Evolutionary conservation across 2,888 invertebrate genomes (phyloP), one percentile per base, ranked within the genome.

Genomic region (Latrodectus elegans): DNA sequence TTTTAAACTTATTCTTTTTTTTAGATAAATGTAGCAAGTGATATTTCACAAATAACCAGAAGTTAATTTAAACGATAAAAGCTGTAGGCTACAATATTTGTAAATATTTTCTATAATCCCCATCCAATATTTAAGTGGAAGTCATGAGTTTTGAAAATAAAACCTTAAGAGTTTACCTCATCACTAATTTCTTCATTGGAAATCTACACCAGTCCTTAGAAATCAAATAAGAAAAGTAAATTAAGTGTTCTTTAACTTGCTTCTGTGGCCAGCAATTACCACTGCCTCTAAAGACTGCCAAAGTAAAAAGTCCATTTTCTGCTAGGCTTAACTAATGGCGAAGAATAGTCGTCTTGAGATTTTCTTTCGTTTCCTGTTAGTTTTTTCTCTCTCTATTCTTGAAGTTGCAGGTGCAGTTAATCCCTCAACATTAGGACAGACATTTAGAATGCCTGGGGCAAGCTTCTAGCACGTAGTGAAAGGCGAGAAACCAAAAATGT

Each of bases 211-310:
- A 26, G 65, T 60, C 49, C 49, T 65, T 17, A 38, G 12, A 51
- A 76, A 76, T 17, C 51, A 8, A 65, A 65, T 65, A 64, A 65
- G 8, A 38, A 17, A 4, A 49, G 75, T 8, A 65, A 76, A 65
- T 65, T 51, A n/a, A 65, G n/a, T 17, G 65, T 65, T 49, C 64
- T 65, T 65, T 76, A 65, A 76, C 49, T 49, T 3, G 49, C 65
- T 49, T 65, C 75, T 65, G 74, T 22, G 75, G 64, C 60, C 15
- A 6, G 64, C 75, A 76, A 65, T 76, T 76, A 76, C 75, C 65
- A 51, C 22, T 17, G 17, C 52, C 26, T 12, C 15, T 15, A n/a
- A 51, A 26, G 26, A 60, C 60, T 60, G 60, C 60, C 60, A 60
- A 11, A 60, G n/a, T 60, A 60, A 15, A 11, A 60, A 12, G 60